Evolutionary conservation across 2,113 vertebrate species (phyloP), one percentile per base, ranked within the genome.

Genomic region (Meles meles): DNA sequence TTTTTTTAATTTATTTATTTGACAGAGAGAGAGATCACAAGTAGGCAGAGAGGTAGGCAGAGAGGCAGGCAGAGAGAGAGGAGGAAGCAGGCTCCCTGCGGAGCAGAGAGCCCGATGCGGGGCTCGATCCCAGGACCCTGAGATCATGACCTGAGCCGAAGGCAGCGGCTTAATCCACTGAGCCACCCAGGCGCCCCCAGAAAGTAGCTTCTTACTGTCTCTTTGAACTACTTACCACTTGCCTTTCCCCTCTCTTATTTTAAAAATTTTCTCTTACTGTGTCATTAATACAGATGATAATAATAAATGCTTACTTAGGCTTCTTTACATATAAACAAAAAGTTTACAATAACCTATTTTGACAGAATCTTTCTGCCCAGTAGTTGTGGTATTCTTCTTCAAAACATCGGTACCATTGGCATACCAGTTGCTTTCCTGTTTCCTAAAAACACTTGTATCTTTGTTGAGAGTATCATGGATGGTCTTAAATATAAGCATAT

Each of bases 271-370:
- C 34, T 86, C 59, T 89, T 5, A 31, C 12, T 34, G 10, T 88
- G 15, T 84, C 71, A 83, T 2, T 39, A 18, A 93, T 93, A 80
- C 25, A 86, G n/a, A 77, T 85, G 52, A 84, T 93, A 89, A 76
- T 93, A 89, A 85, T 87, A 82, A 96, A 65, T 84, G 52, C 59
- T 86, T 96, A 86, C 52, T 86, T 96, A 89, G 29, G 52, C 90
- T 88, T 86, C 61, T 77, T 94, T 94, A 65, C 11, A 1, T 84
- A 86, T 44, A 79, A 93, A 92, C 1, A 37, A 23, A 63, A 89
- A 89, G 67, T 96, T 95, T 90, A 39, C 7, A 83, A 12, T 93
- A 80, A 89, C 52, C 76, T 80, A 20, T 93, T 83, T 93, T 72
- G 82, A 94, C 63, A 96, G 74, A 83, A 93, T 96, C 83, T 95